phyloP scores from a whole-genome alignment of 2,888 invertebrate genomes.

The Gonocerus acuteangulatus region DNA sequence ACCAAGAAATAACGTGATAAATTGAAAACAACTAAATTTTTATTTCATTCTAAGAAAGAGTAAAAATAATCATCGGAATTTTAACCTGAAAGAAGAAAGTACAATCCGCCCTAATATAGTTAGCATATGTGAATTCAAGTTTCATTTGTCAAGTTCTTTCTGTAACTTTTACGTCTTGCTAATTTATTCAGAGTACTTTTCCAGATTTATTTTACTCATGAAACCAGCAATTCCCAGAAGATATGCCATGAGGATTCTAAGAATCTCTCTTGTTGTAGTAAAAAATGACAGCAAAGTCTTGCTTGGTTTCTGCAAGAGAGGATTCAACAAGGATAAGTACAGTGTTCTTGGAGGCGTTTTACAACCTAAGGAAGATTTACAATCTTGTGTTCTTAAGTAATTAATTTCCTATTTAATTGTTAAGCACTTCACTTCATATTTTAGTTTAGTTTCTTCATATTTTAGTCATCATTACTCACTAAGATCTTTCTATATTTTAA shows the following conservation, averaged over 20 bases:
- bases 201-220: too few species aligned
- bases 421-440: neutral
- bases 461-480: neutral
- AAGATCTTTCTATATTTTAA: too few species aligned
- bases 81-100: too few species aligned
- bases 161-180: too few species aligned
- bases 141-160: slow-evolving; percentile 4
- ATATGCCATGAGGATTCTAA: slow-evolving; percentile 31
- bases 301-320: slow-evolving; percentile 29
- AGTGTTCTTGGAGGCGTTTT: slow-evolving; percentile 32
- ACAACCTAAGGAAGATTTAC: slow-evolving; percentile 31
- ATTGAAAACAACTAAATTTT: too few species aligned
- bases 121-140: slow-evolving; percentile 7
- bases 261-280: slow-evolving; percentile 30
- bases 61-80: too few species aligned
- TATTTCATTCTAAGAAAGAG: too few species aligned
- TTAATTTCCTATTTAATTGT: neutral
- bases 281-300: slow-evolving; percentile 32
- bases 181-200: too few species aligned
- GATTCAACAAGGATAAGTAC: slow-evolving; percentile 32
- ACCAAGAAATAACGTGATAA: too few species aligned
- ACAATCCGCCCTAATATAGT: slow-evolving; percentile 3
- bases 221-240: slow-evolving; percentile 13
- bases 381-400: slow-evolving; percentile 27
- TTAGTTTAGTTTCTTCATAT: neutral